Conservation (phyloP, 1,140 invertebrate species). For the Lepidurus packardi region DNA sequence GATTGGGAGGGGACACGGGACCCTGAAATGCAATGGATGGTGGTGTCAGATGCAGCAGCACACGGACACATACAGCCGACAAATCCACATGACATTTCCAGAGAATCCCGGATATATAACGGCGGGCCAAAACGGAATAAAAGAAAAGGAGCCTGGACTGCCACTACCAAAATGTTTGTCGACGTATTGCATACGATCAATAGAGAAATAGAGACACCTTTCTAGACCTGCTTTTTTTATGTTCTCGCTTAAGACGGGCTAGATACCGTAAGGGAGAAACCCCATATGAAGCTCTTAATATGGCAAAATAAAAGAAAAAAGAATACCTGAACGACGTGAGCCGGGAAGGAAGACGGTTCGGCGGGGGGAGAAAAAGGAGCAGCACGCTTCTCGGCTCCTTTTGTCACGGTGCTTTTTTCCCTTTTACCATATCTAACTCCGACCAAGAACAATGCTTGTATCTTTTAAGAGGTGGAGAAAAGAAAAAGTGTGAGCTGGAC, state of each 20-base stretch:
- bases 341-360: neutral
- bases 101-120: conserved; percentile 6
- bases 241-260: no score
- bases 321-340: neutral
- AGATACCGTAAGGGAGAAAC: neutral
- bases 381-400: neutral
- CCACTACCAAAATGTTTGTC: neutral
- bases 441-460: neutral
- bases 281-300: neutral
- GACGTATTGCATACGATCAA: conserved; percentile 1
- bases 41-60: conserved; percentile 8
- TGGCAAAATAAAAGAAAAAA: neutral
- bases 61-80: conserved; percentile 8
- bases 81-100: conserved; percentile 22
- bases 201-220: neutral
- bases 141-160: neutral
- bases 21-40: conserved; percentile 21
- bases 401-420: neutral
- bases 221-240: neutral
- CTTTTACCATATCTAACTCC: neutral
- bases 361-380: neutral
- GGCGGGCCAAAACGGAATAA: neutral
- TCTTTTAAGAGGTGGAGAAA: neutral
- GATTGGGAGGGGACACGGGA: conserved; percentile 7
- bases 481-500: neutral